Conservation (phyloP, 2,797 vertebrate genomes). For the Heliangelus exortis region DNA sequence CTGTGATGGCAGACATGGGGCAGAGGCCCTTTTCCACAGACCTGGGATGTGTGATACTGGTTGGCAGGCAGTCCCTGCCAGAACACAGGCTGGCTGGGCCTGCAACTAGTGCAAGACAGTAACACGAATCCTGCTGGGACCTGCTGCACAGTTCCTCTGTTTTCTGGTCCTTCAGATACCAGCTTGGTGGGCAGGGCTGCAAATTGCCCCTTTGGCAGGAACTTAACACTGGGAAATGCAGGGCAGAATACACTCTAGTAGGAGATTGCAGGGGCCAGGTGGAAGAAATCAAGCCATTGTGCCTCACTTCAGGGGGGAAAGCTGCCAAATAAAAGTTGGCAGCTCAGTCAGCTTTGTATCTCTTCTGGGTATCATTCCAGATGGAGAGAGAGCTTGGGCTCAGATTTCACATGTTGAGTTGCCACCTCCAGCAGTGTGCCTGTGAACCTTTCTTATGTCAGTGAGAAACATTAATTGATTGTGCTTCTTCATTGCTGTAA, state of each 20-base stretch:
- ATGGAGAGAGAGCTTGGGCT: not conserved
- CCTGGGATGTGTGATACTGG: not conserved
- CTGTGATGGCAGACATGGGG: not conserved
- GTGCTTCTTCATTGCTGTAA: not conserved
- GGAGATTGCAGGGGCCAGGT: not conserved
- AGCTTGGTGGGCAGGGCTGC: not conserved
- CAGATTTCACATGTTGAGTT: not conserved
- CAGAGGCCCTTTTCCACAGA: not conserved
- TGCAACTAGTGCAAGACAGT: not conserved
- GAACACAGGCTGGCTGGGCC: not conserved
- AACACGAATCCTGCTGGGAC: not conserved
- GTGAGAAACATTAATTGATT: not conserved
- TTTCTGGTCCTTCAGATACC: not conserved
- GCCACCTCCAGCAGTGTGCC: not conserved
- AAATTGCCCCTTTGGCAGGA: not conserved
- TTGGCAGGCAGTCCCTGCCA: not conserved
- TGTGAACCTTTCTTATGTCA: not conserved
- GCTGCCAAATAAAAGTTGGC: slow-evolving; percentile 4
- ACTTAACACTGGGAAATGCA: not conserved
- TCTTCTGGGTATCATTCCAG: not conserved
- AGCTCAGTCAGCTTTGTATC: not conserved
- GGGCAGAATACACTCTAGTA: not conserved
- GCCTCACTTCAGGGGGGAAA: not conserved
- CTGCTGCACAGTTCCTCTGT: not conserved
- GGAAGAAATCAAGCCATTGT: not conserved